Evolutionary conservation across 2,888 invertebrate genomes (phyloP), one percentile per base, ranked within the genome.

Genomic region (Keiferia lycopersicella): DNA sequence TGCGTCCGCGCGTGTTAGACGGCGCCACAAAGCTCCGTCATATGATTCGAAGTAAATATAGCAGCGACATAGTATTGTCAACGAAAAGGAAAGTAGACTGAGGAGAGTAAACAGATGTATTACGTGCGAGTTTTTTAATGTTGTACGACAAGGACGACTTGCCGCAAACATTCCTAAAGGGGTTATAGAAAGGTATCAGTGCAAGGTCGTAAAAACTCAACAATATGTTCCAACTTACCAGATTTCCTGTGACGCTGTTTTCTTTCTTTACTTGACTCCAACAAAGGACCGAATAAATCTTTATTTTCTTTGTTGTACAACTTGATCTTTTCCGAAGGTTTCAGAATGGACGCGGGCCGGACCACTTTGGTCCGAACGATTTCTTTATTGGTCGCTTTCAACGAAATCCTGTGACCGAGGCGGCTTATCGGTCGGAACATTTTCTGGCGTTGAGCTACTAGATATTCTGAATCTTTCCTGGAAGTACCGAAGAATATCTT

Each of bases 261-360:
- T 76, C 84, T 91, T 73, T 92, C 80, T 71, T 85, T 87, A 66
- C 81, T 89, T 0, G 87, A 89, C 72, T 93, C 93, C 51, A 93
- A 68, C 62, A 93, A 73, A 0, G 88, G 84, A 7, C 93, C 93
- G 67, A 92, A 93, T 8, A 92, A 67, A 48, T 84, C 81, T 71
- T 92, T 93, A 67, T 91, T 91, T 68, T 93, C 93, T 72, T 82
- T 91, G 67, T 92, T 82, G 71, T 87, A 88, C 65, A 86, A 77
- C 75, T 91, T 92, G 6, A 92, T 69, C 66, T 87, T 84, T 65
- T 92, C 88, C 3, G 84, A 86, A 67, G 87, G 89, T 71, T 87
- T 91, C 74, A 92, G 76, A 69, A 89, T 75, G 51, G 91, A 88
- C 74, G 86, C 79, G 56, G 90, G 82, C 66, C 74, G 79, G 73